These are phyloP conservation scores for Listronotus bonariensis DNA, from an alignment of 1,140 invertebrate genomes.

Conservation along the genomic window DNA sequence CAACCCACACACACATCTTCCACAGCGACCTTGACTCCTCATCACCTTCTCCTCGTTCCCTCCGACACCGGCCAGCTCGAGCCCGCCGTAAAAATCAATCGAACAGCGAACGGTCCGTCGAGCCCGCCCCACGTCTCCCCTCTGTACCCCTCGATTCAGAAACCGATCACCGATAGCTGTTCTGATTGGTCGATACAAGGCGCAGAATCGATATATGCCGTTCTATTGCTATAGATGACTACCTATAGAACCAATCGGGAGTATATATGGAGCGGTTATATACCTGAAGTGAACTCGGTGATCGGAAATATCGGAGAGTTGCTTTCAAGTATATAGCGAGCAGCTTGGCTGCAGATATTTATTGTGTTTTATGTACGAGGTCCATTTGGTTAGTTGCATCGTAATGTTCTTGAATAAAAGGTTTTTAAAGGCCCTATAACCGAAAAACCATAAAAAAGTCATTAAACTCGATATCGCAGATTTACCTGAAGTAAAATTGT, in stretches of 20 bases:
- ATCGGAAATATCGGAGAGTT: slow-evolving; percentile 30
- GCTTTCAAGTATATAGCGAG: slow-evolving; percentile 10
- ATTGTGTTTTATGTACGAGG: neutral
- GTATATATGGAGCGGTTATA: slow-evolving; percentile 36
- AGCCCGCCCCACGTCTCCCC: slow-evolving; percentile 20
- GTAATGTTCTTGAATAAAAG: no score
- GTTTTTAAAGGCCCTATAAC: no score
- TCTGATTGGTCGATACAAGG: slow-evolving; percentile 46
- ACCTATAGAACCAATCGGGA: slow-evolving; percentile 56
- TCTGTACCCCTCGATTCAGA: slow-evolving; percentile 15
- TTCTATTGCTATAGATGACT: slow-evolving; percentile 58
- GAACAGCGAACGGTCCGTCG: slow-evolving; percentile 31
- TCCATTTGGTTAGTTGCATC: neutral
- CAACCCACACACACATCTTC: slow-evolving; percentile 1
- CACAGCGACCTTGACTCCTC: slow-evolving; percentile 31
- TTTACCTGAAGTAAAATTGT: no score
- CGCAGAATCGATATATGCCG: slow-evolving; percentile 57
- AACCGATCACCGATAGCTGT: slow-evolving; percentile 38
- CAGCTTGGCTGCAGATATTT: neutral
- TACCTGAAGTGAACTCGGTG: slow-evolving; percentile 27
- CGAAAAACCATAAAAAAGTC: no score
- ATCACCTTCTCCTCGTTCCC: slow-evolving; percentile 1
- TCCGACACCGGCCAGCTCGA: slow-evolving; percentile 12
- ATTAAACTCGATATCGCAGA: no score
- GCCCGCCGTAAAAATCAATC: slow-evolving; percentile 34